Evolutionary conservation across 2,113 vertebrate species (phyloP).

Genomic region (Thunnus maccoyii): DNA sequence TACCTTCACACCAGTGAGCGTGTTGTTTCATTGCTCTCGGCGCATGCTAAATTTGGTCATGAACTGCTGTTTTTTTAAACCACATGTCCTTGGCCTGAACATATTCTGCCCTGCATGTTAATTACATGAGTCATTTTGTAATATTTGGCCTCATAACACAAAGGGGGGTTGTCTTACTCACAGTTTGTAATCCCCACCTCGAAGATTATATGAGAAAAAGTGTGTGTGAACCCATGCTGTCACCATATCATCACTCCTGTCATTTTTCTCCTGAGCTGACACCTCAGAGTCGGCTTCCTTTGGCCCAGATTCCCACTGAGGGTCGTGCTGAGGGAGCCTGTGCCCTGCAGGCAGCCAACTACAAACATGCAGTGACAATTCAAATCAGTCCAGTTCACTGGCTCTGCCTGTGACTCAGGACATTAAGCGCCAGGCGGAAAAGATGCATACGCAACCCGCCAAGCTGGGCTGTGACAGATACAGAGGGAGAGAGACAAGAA

Average conservation of each 20-base stretch:
- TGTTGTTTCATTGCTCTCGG: constrained; percentile 42
- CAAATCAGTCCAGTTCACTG: constrained; percentile 72
- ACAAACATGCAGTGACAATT: constrained; percentile 75
- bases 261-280: constrained; percentile 45
- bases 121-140: constrained; percentile 42
- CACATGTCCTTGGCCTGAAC: constrained; percentile 44
- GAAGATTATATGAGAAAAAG: constrained; percentile 38
- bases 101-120: constrained; percentile 20
- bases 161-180: constrained; percentile 15
- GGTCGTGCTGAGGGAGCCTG: constrained; percentile 48
- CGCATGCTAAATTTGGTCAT: constrained; percentile 39
- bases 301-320: constrained; percentile 61
- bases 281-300: constrained; percentile 48
- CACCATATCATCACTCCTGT: constrained; percentile 37
- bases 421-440: constrained; percentile 51
- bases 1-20: constrained; percentile 29
- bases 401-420: constrained; percentile 72
- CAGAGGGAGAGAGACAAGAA: neutral
- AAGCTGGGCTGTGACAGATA: constrained; percentile 31
- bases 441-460: constrained; percentile 53
- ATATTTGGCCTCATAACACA: constrained; percentile 31
- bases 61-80: neutral
- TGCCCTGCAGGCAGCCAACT: constrained; percentile 60
- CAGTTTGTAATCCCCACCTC: constrained; percentile 51
- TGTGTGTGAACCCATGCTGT: constrained; percentile 39